Percentiles rank a stretch among this genome's conserved stretches.
phyloP scores from a whole-genome alignment of 2,113 vertebrate species.

The Leptodactylus fuscus region DNA sequence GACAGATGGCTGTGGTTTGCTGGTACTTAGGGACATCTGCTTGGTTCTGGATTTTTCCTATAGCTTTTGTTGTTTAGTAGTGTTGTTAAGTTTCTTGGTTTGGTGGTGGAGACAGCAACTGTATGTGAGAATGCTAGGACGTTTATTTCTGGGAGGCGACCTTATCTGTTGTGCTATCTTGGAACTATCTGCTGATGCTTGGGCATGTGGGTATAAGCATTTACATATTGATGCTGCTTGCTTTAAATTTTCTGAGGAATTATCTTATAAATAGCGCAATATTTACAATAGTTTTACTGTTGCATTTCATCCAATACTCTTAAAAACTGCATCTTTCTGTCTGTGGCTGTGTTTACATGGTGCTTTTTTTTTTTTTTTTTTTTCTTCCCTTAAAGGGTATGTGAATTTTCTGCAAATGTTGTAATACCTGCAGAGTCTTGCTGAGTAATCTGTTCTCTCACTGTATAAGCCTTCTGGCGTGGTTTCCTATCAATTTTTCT shows the following conservation, averaged over 20 bases:
- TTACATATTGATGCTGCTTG: not conserved
- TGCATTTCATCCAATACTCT: too few species aligned
- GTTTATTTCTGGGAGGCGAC: not conserved
- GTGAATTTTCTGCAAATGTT: too few species aligned
- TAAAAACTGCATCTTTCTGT: too few species aligned
- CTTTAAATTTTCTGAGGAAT: not conserved
- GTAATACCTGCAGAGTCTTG: too few species aligned
- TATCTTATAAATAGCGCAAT: not conserved
- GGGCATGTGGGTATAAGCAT: not conserved
- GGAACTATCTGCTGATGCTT: not conserved
- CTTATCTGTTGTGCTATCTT: not conserved
- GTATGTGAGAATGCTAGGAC: not conserved
- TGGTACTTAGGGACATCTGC: not conserved
- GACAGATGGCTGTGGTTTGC: slow-evolving; percentile 34
- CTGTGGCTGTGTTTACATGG: too few species aligned
- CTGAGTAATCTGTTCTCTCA: too few species aligned
- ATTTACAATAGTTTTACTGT: too few species aligned
- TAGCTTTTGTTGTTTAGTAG: not conserved
- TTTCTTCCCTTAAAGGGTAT: too few species aligned
- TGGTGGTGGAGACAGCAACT: not conserved
- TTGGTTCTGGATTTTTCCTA: not conserved
- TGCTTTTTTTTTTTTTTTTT: too few species aligned
- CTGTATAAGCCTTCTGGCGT: too few species aligned
- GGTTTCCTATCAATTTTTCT: too few species aligned
- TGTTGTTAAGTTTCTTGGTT: not conserved